phyloP scores from a whole-genome alignment of 2,113 vertebrate species.

The Neolamprologus fasciatus region DNA sequence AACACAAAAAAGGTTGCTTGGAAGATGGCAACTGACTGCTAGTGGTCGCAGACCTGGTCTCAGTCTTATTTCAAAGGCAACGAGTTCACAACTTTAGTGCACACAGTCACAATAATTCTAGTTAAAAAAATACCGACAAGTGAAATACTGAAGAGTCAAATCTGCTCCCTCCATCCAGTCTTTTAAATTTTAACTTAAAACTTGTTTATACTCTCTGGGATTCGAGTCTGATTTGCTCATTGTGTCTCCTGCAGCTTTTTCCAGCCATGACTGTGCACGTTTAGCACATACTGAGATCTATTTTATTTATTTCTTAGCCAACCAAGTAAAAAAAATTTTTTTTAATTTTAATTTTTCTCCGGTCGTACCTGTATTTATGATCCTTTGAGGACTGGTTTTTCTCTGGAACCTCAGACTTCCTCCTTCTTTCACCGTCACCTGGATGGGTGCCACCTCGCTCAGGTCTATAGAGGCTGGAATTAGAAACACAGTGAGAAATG shows the following conservation, averaged over 20 bases:
- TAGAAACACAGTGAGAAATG: background rate
- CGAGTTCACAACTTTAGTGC: background rate
- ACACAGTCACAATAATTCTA: background rate
- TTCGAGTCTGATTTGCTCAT: background rate
- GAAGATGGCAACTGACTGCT: background rate
- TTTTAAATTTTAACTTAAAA: background rate
- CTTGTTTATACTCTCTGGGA: background rate
- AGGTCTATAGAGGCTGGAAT: constrained; percentile 77
- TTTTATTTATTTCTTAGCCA: background rate
- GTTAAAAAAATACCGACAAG: background rate
- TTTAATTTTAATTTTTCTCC: fast-evolving
- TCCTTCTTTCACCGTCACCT: constrained; percentile 73
- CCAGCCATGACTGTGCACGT: background rate
- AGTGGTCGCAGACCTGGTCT: background rate
- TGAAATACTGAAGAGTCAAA: background rate
- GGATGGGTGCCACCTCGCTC: constrained; percentile 72
- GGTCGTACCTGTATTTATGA: constrained; percentile 18
- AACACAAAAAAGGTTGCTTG: background rate
- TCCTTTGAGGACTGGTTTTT: constrained; percentile 50
- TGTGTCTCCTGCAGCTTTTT: background rate
- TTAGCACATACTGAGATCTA: background rate
- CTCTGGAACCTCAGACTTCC: constrained; percentile 58
- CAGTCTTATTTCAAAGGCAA: background rate
- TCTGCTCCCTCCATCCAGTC: background rate
- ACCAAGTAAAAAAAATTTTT: fast-evolving